Percentiles rank a stretch among this genome's conserved stretches.
phyloP scores from a whole-genome alignment of 2,888 invertebrate species.

The Cyclophora punctaria region DNA sequence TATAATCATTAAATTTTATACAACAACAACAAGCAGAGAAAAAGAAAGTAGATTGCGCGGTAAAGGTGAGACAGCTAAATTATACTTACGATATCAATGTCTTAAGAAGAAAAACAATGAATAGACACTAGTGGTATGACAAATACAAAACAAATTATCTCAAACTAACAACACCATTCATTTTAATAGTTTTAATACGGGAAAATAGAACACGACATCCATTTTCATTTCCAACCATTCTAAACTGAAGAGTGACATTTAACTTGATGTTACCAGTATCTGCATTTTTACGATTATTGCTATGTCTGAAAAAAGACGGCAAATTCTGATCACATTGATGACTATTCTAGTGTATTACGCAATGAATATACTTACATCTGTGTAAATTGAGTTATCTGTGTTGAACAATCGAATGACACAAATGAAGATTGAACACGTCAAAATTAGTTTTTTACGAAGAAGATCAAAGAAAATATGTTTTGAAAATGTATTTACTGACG shows the following conservation, averaged over 20 bases:
- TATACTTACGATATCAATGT: slow-evolving; percentile 12
- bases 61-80: slow-evolving; percentile 20
- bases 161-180: no score
- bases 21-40: slow-evolving; percentile 21
- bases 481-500: slow-evolving; percentile 71
- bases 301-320: neutral
- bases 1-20: no score
- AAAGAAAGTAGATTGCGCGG: slow-evolving; percentile 50
- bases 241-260: slow-evolving; percentile 4
- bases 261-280: slow-evolving; percentile 4
- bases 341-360: neutral
- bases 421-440: slow-evolving; percentile 74
- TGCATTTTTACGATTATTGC: neutral
- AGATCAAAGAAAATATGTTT: slow-evolving; percentile 60
- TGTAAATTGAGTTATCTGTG: neutral
- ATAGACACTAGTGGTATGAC: no score
- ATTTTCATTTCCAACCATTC: slow-evolving; percentile 21
- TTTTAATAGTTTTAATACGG: no score
- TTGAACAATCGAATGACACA: slow-evolving; percentile 38
- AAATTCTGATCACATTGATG: neutral
- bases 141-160: no score
- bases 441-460: slow-evolving; percentile 61
- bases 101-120: slow-evolving; percentile 1
- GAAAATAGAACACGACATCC: slow-evolving; percentile 24
- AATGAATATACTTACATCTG: slow-evolving; percentile 3